Conservation (phyloP, 1,140 invertebrate genomes). For the Atta texana region DNA sequence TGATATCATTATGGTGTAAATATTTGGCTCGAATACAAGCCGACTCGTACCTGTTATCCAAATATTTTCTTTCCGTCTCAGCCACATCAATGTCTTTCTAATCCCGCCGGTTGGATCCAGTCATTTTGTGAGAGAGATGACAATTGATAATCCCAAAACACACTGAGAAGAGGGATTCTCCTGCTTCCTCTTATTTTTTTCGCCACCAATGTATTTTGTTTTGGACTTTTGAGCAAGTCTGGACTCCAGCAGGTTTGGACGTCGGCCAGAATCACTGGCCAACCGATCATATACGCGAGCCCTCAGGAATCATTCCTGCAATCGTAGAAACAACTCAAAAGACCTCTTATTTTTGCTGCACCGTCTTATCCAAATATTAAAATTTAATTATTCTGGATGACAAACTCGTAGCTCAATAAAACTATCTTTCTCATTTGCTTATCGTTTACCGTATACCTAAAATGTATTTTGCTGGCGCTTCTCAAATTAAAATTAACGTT, state of each 20-base stretch:
- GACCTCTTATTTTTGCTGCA: slow-evolving; percentile 38
- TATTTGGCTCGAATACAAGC: slow-evolving; percentile 67
- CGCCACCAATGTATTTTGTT: background rate
- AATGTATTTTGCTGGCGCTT: background rate
- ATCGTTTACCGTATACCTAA: background rate
- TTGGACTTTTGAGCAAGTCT: slow-evolving; percentile 51
- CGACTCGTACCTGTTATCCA: slow-evolving; percentile 20
- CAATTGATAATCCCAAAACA: slow-evolving; percentile 21
- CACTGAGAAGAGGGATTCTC: background rate
- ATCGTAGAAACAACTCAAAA: slow-evolving; percentile 51
- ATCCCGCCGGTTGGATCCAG: background rate
- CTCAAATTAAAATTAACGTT: background rate
- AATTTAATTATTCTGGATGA: background rate
- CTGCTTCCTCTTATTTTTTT: background rate
- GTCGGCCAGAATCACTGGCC: slow-evolving; percentile 71
- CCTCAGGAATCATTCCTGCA: slow-evolving; percentile 29
- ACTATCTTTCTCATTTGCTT: background rate
- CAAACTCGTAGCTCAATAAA: background rate
- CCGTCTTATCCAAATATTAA: background rate
- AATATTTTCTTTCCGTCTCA: slow-evolving; percentile 51
- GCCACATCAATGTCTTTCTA: background rate
- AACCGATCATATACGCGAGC: slow-evolving; percentile 59
- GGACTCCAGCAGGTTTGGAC: slow-evolving; percentile 74
- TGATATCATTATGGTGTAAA: slow-evolving; percentile 55
- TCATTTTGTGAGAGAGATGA: background rate